These are phyloP conservation scores for Pseudomugil tenellus DNA, from an alignment of 2,797 vertebrate genomes.

Conservation along the genomic window DNA sequence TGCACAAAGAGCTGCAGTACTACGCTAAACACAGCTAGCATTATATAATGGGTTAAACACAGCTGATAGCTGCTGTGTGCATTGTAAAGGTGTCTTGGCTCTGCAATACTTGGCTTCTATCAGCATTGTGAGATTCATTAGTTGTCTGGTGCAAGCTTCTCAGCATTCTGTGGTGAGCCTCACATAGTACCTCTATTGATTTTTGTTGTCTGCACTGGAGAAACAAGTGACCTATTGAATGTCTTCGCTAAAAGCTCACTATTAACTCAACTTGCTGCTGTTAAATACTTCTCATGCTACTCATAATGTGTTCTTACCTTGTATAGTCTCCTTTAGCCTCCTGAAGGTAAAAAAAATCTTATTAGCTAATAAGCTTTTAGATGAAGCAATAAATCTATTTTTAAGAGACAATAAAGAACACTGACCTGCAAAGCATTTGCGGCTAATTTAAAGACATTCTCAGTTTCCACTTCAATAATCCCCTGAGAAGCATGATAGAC, in stretches of 20 bases:
- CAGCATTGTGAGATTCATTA: conserved; percentile 73
- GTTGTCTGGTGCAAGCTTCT: conserved; percentile 62
- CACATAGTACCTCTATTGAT: conserved; percentile 70
- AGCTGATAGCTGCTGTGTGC: conserved; percentile 20
- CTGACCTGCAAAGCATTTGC: conserved; percentile 94
- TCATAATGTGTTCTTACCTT: conserved; percentile 74
- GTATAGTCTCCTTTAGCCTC: conserved; percentile 95
- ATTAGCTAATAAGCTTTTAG: conserved; percentile 36
- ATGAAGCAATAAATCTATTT: conserved; percentile 23
- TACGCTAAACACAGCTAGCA: conserved; percentile 15
- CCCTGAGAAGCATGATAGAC: conserved; percentile 81
- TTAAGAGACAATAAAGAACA: conserved; percentile 21
- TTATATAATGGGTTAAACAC: conserved; percentile 32
- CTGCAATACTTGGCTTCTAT: conserved; percentile 37
- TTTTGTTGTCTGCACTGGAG: conserved; percentile 54
- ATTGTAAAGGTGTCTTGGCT: conserved; percentile 25
- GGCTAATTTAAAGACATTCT: conserved; percentile 94
- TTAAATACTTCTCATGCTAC: conserved; percentile 61
- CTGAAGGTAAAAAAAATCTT: conserved; percentile 74
- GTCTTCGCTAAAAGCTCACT: conserved; percentile 50
- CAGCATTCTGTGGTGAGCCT: conserved; percentile 53
- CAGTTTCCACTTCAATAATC: conserved; percentile 94
- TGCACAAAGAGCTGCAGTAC: conserved; percentile 30
- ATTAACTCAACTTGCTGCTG: conserved; percentile 57
- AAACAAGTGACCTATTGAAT: conserved; percentile 71